Evolutionary conservation across 2,797 vertebrate species (phyloP).

Genomic region (Alectoris magna): DNA sequence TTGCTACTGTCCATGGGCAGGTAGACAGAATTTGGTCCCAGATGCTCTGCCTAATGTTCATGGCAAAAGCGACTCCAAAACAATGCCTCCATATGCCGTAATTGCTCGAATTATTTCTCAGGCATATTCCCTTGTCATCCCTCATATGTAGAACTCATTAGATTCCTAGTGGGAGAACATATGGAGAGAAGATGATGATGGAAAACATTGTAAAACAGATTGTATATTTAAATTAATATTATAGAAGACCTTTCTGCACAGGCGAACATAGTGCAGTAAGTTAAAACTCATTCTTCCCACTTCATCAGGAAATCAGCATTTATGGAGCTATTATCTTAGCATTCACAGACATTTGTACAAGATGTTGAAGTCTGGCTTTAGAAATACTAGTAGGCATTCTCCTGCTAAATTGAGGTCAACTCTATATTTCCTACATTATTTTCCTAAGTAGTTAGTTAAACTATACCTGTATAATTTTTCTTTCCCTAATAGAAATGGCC

Average conservation of each 20-base stretch:
- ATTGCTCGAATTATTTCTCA: slow-evolving; percentile 74
- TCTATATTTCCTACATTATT: background rate
- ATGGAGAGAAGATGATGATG: slow-evolving; percentile 73
- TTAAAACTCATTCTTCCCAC: background rate
- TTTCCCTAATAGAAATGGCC: background rate
- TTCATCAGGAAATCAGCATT: background rate
- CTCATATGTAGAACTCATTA: slow-evolving; percentile 78
- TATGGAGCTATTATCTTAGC: background rate
- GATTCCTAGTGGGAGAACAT: slow-evolving; percentile 79
- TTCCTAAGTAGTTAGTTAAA: background rate
- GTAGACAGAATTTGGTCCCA: slow-evolving; percentile 68
- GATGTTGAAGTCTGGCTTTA: background rate
- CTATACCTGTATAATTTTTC: background rate
- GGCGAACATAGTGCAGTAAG: slow-evolving; percentile 25
- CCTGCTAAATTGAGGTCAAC: background rate
- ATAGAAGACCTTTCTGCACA: slow-evolving; percentile 61
- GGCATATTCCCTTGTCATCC: slow-evolving; percentile 74
- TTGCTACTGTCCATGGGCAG: slow-evolving; percentile 61
- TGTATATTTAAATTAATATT: slow-evolving; percentile 67
- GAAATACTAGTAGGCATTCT: background rate
- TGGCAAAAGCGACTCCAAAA: slow-evolving; percentile 66
- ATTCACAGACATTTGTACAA: background rate
- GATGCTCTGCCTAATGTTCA: slow-evolving; percentile 68
- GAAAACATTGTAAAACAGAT: slow-evolving; percentile 63
- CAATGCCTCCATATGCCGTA: slow-evolving; percentile 70